Base-by-base conservation (phyloP, 1,140 invertebrate genomes). In the Lerema accius region DNA sequence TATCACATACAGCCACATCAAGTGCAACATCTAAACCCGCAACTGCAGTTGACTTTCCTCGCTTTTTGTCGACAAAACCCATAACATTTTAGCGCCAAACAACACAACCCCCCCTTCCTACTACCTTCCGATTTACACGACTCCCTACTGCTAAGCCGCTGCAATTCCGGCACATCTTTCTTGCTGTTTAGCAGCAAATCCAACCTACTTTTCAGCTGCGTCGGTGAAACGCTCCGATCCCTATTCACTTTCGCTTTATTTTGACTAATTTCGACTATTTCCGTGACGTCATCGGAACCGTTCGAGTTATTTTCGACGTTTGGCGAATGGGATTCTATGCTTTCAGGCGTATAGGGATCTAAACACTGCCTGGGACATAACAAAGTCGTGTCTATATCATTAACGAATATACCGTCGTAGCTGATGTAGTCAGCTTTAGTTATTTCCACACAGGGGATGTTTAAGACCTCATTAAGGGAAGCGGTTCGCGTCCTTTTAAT, bases 271-370 rank as follows among this genome's bases (percentile, higher is more conserved):
- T 77, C 73, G 45, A 66, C 63, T 13, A 80, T 69, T 60, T 84
- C 76, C 0, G 73, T 69, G 40, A 83, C 58, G 10, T 84, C 84
- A 5, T 79, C 82, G 0, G 82, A 80, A 3, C 75, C 78, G 13
- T 78, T 84, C 15, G 81, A 85, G 0, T 67, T 63, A 5, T 43
- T 28, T 45, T 94, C 90, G 14, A 92, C 91, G 66, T 93, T 93
- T 6, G 95, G 95, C 48, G 94, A 95, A 67, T 94, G 94, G 58
- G 95, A 95, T 68, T 95, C 95, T 68, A 94, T 92, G 86, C 95
- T 95, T 71, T 96, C 95, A 10, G 95, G 95, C 0, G 95, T 96
- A 67, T 96, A 96, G 0, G 95, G 95, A 80, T 95, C 95, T 75
- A 94, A 82, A 16, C 89, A 90, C 17, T 62, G 83, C 4, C 64